Base-by-base conservation (phyloP, 2,888 invertebrate genomes). In the Platycheirus albimanus region DNA sequence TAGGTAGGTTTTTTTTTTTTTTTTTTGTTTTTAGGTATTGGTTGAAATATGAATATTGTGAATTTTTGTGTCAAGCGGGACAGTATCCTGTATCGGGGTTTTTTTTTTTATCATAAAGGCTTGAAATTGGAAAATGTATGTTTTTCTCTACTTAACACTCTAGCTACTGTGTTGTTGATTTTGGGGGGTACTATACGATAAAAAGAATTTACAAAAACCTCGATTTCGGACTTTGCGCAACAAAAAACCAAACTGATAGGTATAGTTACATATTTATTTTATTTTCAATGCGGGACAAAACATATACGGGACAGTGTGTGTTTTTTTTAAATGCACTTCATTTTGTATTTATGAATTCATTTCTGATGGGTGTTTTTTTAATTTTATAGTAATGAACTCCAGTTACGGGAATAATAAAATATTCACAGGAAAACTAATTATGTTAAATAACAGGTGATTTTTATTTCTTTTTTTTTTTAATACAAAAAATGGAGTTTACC, bases 11-110 rank as follows among this genome's bases (percentile, higher is more conserved):
- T n/a, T n/a, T n/a, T n/a, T 28, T 36, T 13, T 28, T 61, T 30
- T 11, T 11, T 19, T 28, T 19, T 11, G 11, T 28, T 20, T 24
- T 41, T 28, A 13, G 38, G 8, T 30, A 28, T 13, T 52, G n/a
- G n/a, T n/a, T n/a, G n/a, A n/a, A n/a, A 49, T 64, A 64, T 66
- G 38, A 77, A 80, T 80, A 33, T 75, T 36, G 61, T 76, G 56
- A 67, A 66, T 66, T 66, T 77, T 71, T 52, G 52, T 77, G 70
- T 81, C 80, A 81, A 81, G 70, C 76, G 58, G 66, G 71, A 77
- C 70, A 19, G 66, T 66, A 64, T 70, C 52, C 11, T 4, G 51
- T 28, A 69, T 70, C 47, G 47, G 77, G 58, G 76, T 15, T 75
- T 56, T 67, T 80, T 67, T 75, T 79, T 33, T 80, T 75, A 75